Base-by-base conservation (phyloP, 2,888 invertebrate genomes). In the Orgyia antiqua region DNA sequence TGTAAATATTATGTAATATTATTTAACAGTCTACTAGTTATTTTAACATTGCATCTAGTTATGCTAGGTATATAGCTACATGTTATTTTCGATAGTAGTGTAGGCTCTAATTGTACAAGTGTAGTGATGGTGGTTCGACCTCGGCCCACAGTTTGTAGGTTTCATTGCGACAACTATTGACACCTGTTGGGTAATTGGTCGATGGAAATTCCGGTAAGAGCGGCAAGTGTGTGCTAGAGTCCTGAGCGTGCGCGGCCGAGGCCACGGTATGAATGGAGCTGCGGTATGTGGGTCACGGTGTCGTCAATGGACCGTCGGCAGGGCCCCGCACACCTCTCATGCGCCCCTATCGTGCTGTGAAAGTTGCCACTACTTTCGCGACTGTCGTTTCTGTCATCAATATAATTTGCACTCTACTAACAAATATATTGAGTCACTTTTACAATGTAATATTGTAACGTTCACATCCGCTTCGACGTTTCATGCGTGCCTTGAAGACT, bases 281-380 rank as follows among this genome's bases (percentile, higher is more conserved):
- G 58, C 73, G 79, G 80, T 80, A 86, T 86, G 82, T 84, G 54
- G 86, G 86, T 77, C 82, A 82, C 82, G 79, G 79, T 83, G 83
- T 84, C 86, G 80, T 84, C 86, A 86, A 86, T 86, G 86, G 78
- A 74, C 79, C 74, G 71, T 58, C 68, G 74, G 64, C 72, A 68
- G 71, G 74, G 66, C 71, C 71, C 72, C 80, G 72, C 74, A 64
- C 63, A 75, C 72, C 70, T 69, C 67, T 68, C 73, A 68, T 65
- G 77, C 74, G 77, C 76, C 82, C 76, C 72, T 78, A 75, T 74
- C 77, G 70, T 64, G 65, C 69, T 63, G 86, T 80, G 86, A 86
- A 86, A 86, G 86, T 86, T 80, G 72, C 80, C 72, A 69, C 78
- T 80, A 82, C 86, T 86, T 86, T 86, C 84, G 83, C 80, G 83